A percentile compares a stretch with the other conserved stretches of the same genome.
These are phyloP conservation scores for Schizopygopsis malacanthus DNA, from an alignment of 2,797 vertebrate genomes.

Conservation along the genomic window DNA sequence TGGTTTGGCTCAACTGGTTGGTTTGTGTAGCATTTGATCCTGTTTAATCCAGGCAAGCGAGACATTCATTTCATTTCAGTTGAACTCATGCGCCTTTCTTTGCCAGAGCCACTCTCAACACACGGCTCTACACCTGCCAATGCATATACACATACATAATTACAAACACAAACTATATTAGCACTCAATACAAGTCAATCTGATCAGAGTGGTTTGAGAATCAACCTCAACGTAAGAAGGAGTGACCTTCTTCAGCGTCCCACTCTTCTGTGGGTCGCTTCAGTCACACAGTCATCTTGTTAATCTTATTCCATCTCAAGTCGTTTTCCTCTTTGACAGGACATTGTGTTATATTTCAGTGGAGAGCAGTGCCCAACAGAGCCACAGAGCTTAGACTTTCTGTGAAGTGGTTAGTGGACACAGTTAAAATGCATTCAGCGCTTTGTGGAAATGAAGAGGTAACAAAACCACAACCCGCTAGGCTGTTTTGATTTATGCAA, in stretches of 20 bases:
- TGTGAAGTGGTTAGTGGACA: conserved; percentile 16
- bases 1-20: conserved; percentile 71
- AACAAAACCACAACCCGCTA: conserved; percentile 72
- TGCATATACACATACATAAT: conserved; percentile 22
- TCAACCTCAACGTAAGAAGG: background rate
- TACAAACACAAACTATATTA: conserved; percentile 6
- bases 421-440: conserved; percentile 62
- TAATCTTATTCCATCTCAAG: conserved; percentile 7
- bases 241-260: background rate
- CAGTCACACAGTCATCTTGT: conserved; percentile 10
- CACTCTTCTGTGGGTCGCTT: background rate
- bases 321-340: background rate
- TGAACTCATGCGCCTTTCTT: conserved; percentile 59
- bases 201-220: background rate
- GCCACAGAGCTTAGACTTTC: background rate
- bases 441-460: conserved; percentile 64
- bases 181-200: background rate
- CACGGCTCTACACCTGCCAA: conserved; percentile 67
- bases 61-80: conserved; percentile 49
- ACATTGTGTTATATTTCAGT: background rate
- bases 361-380: background rate
- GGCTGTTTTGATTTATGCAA: conserved; percentile 80
- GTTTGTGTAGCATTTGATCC: conserved; percentile 76
- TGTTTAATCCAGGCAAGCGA: conserved; percentile 74
- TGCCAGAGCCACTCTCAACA: conserved; percentile 56